A percentile compares a stretch with the other conserved stretches of the same genome.
phyloP scores from a whole-genome alignment of 2,888 invertebrate genomes.

The Timandra comae region DNA sequence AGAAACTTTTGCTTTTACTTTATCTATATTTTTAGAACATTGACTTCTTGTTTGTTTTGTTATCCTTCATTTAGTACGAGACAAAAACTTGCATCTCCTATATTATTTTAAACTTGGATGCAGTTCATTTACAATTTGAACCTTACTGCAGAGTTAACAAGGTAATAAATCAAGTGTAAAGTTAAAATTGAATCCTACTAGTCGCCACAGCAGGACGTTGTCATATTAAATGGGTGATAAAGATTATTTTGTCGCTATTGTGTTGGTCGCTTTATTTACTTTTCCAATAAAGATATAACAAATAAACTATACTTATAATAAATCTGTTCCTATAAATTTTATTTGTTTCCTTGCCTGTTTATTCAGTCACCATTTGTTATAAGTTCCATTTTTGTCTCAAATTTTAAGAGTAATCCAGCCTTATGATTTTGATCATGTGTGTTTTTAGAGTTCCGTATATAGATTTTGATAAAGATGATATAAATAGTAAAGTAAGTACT shows the following conservation, averaged over 20 bases:
- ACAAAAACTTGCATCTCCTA: background rate
- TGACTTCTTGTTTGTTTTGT: background rate
- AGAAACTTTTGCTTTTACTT: background rate
- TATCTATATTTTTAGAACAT: background rate
- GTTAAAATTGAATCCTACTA: background rate
- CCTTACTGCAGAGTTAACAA: background rate
- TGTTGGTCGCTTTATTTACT: slow-evolving; percentile 3
- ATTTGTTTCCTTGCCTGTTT: too few species aligned
- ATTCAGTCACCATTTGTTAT: too few species aligned
- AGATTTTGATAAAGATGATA: too few species aligned
- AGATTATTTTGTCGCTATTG: slow-evolving; percentile 1
- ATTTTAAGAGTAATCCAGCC: too few species aligned
- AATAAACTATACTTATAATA: too few species aligned
- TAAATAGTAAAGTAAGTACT: too few species aligned
- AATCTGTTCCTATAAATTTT: too few species aligned
- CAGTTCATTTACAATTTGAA: too few species aligned
- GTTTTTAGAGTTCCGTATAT: too few species aligned
- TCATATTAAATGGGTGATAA: slow-evolving; percentile 11
- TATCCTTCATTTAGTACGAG: background rate
- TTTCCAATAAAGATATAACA: background rate
- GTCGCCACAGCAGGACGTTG: slow-evolving; percentile 4
- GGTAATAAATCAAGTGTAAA: background rate
- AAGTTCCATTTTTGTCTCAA: too few species aligned
- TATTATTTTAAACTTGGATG: too few species aligned
- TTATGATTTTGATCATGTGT: too few species aligned